Conservation (phyloP, 2,113 vertebrate genomes). For the Catharus fuscescens region DNA sequence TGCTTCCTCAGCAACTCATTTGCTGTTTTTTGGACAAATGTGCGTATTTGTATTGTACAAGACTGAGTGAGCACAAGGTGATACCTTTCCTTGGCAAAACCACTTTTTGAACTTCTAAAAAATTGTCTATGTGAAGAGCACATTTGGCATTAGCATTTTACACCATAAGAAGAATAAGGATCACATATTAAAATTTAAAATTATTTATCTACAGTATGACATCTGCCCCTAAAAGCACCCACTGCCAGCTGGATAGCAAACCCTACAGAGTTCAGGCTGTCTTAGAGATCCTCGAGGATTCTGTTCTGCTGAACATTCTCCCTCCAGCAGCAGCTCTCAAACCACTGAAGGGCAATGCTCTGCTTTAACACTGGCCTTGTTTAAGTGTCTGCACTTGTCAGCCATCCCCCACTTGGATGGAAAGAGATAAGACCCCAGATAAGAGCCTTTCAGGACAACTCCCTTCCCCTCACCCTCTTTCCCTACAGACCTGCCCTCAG, state of each 20-base stretch:
- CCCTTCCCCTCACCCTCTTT: background rate
- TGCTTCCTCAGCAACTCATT: background rate
- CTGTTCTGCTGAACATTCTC: background rate
- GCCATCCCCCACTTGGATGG: background rate
- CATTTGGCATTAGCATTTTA: background rate
- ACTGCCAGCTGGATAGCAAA: background rate
- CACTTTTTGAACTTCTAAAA: background rate
- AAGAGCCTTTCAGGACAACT: constrained; percentile 11
- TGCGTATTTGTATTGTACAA: background rate
- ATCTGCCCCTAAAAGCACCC: background rate
- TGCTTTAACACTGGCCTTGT: background rate
- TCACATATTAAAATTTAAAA: background rate
- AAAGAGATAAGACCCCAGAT: background rate
- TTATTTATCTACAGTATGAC: background rate
- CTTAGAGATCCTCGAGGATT: background rate
- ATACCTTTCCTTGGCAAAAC: background rate
- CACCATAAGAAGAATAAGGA: background rate
- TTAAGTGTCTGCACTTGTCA: background rate
- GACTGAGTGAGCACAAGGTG: background rate
- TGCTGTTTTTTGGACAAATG: background rate
- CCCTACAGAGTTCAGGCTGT: background rate
- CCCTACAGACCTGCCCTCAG: background rate
- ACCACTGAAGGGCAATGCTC: background rate
- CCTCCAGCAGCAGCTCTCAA: background rate
- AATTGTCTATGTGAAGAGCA: background rate